Evolutionary conservation across 2,888 invertebrate species (phyloP), one percentile per base, ranked within the genome.

Genomic region (Sclerodermus sp.): DNA sequence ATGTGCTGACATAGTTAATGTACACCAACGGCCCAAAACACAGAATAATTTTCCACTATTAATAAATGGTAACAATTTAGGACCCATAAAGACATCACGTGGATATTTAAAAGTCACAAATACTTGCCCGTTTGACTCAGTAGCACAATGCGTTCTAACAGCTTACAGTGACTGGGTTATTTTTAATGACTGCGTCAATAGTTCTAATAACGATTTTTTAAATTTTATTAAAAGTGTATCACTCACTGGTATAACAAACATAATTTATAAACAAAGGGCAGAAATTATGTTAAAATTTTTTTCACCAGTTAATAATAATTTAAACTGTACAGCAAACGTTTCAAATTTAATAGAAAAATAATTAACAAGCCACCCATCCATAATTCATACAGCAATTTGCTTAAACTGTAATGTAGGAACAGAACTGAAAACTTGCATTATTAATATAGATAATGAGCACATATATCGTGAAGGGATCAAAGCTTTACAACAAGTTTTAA

Each of bases 251-350:
- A 31, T 31, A 17, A 40, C 23, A 10, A n/a, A 42, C 23, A 48
- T 48, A 29, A 12, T 52, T 16, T 55, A 48, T 41, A 15, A 38
- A 15, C 39, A 42, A 30, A 47, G 54, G 23, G 54, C 42, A 13
- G n/a, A 4, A n/a, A 42, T 57, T 6, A 38, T 51, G 30, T 47
- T 16, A 17, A 18, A 30, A 1, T 40, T 41, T 1, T 34, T 18
- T 5, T 10, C 34, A 45, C 45, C 39, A 8, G 40, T 43, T 8
- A n/a, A 37, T 38, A 47, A 45, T 5, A 32, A 12, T 10, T 17
- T 51, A 29, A 45, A 55, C 43, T 49, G 49, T 13, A 18, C 9
- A 10, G n/a, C n/a, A n/a, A n/a, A n/a, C n/a, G n/a, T n/a, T n/a
- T n/a, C n/a, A n/a, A n/a, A n/a, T n/a, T n/a, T n/a, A n/a, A n/a